phyloP scores from a whole-genome alignment of 2,797 vertebrate genomes.

The Bucorvus abyssinicus region DNA sequence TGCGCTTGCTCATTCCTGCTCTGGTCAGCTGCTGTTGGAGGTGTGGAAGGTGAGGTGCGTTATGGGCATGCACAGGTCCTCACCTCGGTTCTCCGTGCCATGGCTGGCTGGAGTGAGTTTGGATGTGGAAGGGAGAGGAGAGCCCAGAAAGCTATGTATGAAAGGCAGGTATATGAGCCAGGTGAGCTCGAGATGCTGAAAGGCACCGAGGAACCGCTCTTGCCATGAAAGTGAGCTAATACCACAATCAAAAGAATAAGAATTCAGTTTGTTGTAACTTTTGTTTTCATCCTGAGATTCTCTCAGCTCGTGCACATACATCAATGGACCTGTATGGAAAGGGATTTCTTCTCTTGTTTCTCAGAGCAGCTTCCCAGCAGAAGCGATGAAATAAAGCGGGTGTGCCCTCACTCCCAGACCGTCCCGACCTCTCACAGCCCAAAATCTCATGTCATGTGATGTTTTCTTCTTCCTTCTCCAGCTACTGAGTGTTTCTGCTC shows the following conservation, averaged over 20 bases:
- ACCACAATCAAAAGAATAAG: background rate
- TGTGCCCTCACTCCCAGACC: background rate
- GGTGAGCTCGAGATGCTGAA: background rate
- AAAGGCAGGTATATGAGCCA: background rate
- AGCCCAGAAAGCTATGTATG: background rate
- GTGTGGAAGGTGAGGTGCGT: background rate
- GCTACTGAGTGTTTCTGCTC: conserved; percentile 68
- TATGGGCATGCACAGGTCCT: background rate
- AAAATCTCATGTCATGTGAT: background rate
- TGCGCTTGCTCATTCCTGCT: background rate
- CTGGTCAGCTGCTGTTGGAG: background rate
- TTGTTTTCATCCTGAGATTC: background rate
- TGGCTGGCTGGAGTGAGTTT: background rate
- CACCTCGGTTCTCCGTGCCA: background rate
- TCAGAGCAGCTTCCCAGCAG: background rate
- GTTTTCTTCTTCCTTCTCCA: conserved; percentile 46
- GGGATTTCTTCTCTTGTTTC: background rate
- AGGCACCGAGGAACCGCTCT: background rate
- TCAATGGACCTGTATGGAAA: background rate
- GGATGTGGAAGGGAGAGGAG: background rate
- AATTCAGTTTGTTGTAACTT: background rate
- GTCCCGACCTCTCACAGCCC: background rate
- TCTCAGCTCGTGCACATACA: background rate
- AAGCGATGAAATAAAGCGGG: background rate
- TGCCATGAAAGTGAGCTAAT: background rate